These are phyloP conservation scores for Botia kubotai DNA, from an alignment of 2,797 vertebrate species.

Conservation along the genomic window DNA sequence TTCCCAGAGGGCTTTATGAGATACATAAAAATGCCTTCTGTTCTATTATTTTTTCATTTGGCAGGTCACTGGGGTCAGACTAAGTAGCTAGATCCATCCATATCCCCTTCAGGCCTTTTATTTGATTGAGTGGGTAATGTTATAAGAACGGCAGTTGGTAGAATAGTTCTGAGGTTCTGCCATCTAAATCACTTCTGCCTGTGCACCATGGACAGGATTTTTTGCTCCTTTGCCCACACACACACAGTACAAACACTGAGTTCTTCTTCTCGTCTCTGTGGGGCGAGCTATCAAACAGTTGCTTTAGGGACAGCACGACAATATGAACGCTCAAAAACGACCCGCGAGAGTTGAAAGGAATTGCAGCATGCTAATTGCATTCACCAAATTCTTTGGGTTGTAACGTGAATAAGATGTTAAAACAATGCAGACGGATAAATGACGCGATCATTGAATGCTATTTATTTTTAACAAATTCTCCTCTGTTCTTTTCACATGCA, in stretches of 20 bases:
- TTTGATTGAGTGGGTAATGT: slow-evolving; percentile 65
- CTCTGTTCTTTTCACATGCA: slow-evolving; percentile 53
- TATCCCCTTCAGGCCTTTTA: slow-evolving; percentile 64
- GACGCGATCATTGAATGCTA: background rate
- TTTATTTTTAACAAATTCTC: background rate
- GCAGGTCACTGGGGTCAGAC: slow-evolving; percentile 66
- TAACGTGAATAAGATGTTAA: background rate
- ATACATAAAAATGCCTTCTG: slow-evolving; percentile 66
- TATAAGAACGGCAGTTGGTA: slow-evolving; percentile 47
- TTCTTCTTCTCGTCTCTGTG: slow-evolving; percentile 40
- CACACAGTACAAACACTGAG: slow-evolving; percentile 43
- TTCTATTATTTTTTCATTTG: slow-evolving; percentile 69
- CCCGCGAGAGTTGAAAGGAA: no score
- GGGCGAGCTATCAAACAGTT: background rate
- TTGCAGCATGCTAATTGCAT: background rate
- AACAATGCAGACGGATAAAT: background rate
- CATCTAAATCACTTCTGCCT: slow-evolving; percentile 67
- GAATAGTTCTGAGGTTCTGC: slow-evolving; percentile 62
- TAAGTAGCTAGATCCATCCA: slow-evolving; percentile 60
- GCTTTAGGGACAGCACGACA: background rate
- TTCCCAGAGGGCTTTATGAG: slow-evolving; percentile 62
- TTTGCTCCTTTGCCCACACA: slow-evolving; percentile 35
- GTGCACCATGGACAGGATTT: slow-evolving; percentile 18
- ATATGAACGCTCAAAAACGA: no score
- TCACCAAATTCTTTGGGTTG: background rate